Conservation (phyloP, 1,140 invertebrate genomes). For the Anagrus nilaparvatae region DNA sequence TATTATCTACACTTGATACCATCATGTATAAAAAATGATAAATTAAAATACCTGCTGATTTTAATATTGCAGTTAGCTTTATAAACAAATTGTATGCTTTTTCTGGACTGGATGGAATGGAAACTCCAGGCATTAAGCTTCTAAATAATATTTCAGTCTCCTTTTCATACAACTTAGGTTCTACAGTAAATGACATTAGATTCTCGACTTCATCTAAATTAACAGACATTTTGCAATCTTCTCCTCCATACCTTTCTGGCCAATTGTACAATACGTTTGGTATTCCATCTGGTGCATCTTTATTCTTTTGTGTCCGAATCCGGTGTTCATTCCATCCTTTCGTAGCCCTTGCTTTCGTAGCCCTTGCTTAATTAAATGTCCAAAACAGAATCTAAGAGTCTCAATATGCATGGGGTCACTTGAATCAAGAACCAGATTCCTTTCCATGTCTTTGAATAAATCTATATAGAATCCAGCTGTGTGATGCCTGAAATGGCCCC, state of each 20-base stretch:
- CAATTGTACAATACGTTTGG: neutral
- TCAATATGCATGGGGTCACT: neutral
- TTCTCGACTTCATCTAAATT: neutral
- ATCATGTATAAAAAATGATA: too few relatives aligned
- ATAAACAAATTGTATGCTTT: too few relatives aligned
- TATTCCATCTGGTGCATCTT: neutral
- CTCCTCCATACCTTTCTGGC: neutral
- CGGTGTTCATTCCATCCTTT: neutral
- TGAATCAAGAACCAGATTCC: neutral
- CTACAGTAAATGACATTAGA: neutral
- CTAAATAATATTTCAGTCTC: too few relatives aligned
- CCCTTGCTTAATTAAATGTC: neutral
- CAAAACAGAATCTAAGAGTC: neutral
- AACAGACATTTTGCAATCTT: neutral
- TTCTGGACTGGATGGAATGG: too few relatives aligned
- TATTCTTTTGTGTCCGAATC: neutral
- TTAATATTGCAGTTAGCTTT: too few relatives aligned
- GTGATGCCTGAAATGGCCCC: too few relatives aligned
- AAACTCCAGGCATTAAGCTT: too few relatives aligned
- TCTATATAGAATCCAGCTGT: neutral
- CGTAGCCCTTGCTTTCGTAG: neutral
- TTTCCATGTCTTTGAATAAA: neutral
- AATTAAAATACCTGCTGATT: too few relatives aligned
- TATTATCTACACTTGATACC: too few relatives aligned
- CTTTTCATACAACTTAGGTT: too few relatives aligned